These are phyloP conservation scores for Sebastes minor DNA, from an alignment of 2,797 vertebrate species.

Conservation along the genomic window DNA sequence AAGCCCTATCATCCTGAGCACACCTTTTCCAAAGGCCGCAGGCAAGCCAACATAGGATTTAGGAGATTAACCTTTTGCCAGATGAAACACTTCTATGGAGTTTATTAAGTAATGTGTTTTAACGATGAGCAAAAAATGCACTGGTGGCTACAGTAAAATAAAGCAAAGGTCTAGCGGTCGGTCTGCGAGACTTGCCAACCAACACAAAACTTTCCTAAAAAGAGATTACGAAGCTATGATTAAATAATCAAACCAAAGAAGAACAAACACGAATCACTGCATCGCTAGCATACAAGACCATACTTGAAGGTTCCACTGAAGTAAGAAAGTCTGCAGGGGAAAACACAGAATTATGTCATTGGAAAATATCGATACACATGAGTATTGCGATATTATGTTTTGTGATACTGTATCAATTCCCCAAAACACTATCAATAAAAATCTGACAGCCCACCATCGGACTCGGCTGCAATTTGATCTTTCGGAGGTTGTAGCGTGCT, in stretches of 20 bases:
- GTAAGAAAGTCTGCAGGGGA: background rate
- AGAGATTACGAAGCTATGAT: background rate
- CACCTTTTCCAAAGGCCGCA: slow-evolving; percentile 75
- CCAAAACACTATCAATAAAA: too few species aligned
- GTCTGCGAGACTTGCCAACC: background rate
- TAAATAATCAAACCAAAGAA: slow-evolving; percentile 11
- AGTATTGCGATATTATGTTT: too few species aligned
- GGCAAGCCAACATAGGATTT: slow-evolving; percentile 56
- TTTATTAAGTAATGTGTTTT: slow-evolving; percentile 61
- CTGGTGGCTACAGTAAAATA: slow-evolving; percentile 19
- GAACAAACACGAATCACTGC: background rate
- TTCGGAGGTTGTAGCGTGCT: too few species aligned
- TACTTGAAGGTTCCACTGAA: background rate
- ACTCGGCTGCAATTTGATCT: too few species aligned
- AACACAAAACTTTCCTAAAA: slow-evolving; percentile 6
- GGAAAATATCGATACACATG: too few species aligned
- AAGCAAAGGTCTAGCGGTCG: slow-evolving; percentile 1
- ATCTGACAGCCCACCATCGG: too few species aligned
- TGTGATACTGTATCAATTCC: too few species aligned
- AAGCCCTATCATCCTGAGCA: slow-evolving; percentile 67
- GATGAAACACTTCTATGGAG: slow-evolving; percentile 49
- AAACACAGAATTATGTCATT: background rate
- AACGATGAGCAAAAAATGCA: slow-evolving; percentile 23
- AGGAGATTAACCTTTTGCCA: slow-evolving; percentile 57
- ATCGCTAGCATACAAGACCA: background rate